A percentile compares a stretch with the other conserved stretches of the same genome.
Evolutionary conservation across 2,888 invertebrate species (phyloP).

Genomic region (Chydorus sphaericus): DNA sequence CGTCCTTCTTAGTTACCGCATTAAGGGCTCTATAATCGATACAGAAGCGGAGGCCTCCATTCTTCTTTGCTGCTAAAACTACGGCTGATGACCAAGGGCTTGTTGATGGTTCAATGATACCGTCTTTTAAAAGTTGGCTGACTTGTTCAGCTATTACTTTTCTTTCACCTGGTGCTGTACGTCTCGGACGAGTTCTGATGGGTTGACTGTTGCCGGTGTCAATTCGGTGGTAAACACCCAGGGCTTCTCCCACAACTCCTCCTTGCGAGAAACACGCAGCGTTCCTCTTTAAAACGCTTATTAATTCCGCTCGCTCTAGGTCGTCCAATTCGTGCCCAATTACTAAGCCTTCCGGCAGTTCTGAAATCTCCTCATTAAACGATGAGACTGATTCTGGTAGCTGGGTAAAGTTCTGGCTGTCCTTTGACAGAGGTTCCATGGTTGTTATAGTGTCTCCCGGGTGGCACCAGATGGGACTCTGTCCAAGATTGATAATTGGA

Average conservation of each 20-base stretch:
- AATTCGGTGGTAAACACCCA: no score
- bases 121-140: slow-evolving; percentile 1
- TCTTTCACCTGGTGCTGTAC: neutral
- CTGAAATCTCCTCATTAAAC: neutral
- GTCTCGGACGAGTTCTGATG: neutral
- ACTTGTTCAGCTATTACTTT: neutral
- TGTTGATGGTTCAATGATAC: neutral
- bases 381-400: neutral
- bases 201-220: slow-evolving; percentile 5
- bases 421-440: no score
- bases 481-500: neutral
- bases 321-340: no score
- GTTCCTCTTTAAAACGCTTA: no score
- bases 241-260: no score
- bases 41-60: slow-evolving; percentile 7
- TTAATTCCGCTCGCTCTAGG: no score
- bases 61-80: slow-evolving; percentile 5
- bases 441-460: no score
- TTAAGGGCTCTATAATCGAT: slow-evolving; percentile 5
- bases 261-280: no score
- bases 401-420: no score
- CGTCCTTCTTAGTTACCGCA: neutral
- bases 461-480: neutral
- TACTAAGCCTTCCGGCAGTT: neutral
- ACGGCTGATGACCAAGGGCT: slow-evolving; percentile 7